Base-by-base conservation (phyloP, 1,140 invertebrate genomes). In the Drosophila simulans region DNA sequence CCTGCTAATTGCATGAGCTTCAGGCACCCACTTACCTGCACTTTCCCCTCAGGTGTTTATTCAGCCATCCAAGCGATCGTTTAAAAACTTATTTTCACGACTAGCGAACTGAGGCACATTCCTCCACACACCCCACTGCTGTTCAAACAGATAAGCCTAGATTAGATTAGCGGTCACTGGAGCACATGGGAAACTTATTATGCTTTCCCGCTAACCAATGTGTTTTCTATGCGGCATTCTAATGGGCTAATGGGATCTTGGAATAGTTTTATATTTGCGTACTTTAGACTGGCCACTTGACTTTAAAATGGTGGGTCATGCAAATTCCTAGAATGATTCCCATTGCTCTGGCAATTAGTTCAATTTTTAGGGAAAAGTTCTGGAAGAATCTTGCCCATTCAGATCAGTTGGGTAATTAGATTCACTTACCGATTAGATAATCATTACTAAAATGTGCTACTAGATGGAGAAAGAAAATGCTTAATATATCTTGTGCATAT, bases 1-100 rank as follows among this genome's bases (percentile, higher is more conserved):
- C 58, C 79, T 88, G 66, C 83, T 86, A 86, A 86, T 88, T 89
- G 84, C 83, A 88, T 57, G 64, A 64, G 60, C 45, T 54, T 54
- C 59, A 15, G 17, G 52, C 52, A 31, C 55, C 31, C 27, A 51
- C 27, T 51, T 15, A 5, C 48, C 27, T 48, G 45, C 17, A 13
- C 12, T 7, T 8, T 27, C 7, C 31, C 12, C 20, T 34, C 45
- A 11, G 27, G 20, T 52, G 27, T 20, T 34, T 31, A 22, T 66
- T 51, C 25, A 25, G 43, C 55, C 43, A 58, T 25, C 66, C 39
- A 12, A 22, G 46, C 39, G 45, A 57, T 75, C 48, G 40, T 35
- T 45, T 48, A 37, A n/a, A 58, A 75, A 75, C 59, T 58, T 58
- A 68, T 59, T 68, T 60, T 76, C 49, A 51, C 51, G 45, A 52